phyloP scores from a whole-genome alignment of 2,113 vertebrate species.

The Hippocampus zosterae region DNA sequence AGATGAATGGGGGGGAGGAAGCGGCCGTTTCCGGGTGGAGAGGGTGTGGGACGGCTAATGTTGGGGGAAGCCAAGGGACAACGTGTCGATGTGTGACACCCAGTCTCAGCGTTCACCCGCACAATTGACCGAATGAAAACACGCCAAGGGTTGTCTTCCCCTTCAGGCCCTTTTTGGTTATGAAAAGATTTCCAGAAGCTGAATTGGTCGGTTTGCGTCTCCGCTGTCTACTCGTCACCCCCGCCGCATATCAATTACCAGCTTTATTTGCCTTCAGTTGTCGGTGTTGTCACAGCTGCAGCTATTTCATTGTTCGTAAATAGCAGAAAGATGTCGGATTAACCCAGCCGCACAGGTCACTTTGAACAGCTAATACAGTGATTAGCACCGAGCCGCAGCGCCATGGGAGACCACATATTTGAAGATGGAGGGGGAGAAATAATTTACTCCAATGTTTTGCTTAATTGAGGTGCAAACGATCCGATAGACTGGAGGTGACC shows the following conservation, averaged over 20 bases:
- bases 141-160: slow-evolving; percentile 40
- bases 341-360: neutral
- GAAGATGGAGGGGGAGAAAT: neutral
- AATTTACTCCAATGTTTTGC: neutral
- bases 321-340: slow-evolving; percentile 13
- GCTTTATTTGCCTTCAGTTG: slow-evolving; percentile 33
- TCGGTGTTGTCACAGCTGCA: slow-evolving; percentile 50
- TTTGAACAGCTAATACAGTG: slow-evolving; percentile 8
- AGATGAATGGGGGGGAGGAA: slow-evolving; percentile 62
- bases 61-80: slow-evolving; percentile 38
- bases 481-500: neutral
- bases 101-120: slow-evolving; percentile 52
- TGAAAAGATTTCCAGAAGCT: slow-evolving; percentile 48
- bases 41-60: slow-evolving; percentile 31
- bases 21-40: slow-evolving; percentile 51
- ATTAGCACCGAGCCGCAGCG: slow-evolving; percentile 7
- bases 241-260: slow-evolving; percentile 33
- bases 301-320: slow-evolving; percentile 28
- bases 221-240: slow-evolving; percentile 29
- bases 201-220: slow-evolving; percentile 27
- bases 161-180: slow-evolving; percentile 24
- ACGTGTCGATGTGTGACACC: slow-evolving; percentile 50
- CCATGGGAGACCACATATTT: slow-evolving; percentile 1
- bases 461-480: neutral
- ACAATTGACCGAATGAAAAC: slow-evolving; percentile 64